Conservation (phyloP, 1,140 invertebrate genomes). For the Homalodisca vitripennis region DNA sequence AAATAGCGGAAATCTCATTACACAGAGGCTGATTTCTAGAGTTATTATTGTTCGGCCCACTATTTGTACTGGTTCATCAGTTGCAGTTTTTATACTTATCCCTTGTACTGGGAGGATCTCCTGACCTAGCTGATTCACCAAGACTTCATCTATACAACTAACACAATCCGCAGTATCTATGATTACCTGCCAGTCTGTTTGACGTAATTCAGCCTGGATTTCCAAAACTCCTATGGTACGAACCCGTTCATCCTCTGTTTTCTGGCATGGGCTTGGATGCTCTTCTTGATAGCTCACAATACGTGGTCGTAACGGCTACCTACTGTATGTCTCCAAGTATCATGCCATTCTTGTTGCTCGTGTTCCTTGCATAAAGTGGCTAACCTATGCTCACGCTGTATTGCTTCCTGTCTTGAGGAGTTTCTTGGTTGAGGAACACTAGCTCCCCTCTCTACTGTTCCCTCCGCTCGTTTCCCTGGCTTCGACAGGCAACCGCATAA, state of each 20-base stretch:
- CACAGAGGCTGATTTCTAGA: background rate
- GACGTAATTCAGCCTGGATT: background rate
- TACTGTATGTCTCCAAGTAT: background rate
- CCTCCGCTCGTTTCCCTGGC: no score
- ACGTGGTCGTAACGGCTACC: background rate
- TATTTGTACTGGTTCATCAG: background rate
- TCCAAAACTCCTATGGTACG: background rate
- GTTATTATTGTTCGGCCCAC: background rate
- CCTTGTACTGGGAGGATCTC: background rate
- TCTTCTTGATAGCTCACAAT: background rate
- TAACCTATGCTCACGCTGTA: no score
- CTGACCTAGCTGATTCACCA: background rate
- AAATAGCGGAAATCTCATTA: background rate
- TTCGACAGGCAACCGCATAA: no score
- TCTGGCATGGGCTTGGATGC: background rate
- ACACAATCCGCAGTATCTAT: conserved; percentile 7
- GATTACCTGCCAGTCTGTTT: background rate
- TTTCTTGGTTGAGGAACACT: no score
- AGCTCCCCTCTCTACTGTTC: no score
- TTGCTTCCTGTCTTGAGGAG: no score
- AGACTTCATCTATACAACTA: conserved; percentile 7
- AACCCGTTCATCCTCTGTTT: background rate
- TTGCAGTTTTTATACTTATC: background rate
- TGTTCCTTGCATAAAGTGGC: background rate
- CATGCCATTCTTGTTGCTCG: background rate